These are phyloP conservation scores for Parasteatoda lunata DNA, from an alignment of 2,888 invertebrate species.

Conservation along the genomic window DNA sequence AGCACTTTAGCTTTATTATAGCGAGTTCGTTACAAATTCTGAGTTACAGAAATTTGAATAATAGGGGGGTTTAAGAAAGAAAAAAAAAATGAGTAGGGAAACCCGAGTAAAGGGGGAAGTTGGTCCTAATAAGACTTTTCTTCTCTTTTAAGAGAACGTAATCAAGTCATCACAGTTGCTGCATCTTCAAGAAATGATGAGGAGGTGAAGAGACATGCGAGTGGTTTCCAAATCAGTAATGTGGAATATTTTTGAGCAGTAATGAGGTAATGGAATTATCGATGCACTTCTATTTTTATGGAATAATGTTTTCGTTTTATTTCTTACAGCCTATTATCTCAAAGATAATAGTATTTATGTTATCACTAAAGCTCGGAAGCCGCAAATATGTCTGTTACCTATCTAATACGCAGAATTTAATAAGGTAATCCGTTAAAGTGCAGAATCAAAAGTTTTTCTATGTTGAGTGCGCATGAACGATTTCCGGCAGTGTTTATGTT, in stretches of 20 bases:
- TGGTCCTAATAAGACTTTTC: conserved; percentile 11
- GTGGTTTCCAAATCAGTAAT: background rate
- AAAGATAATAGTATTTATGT: too few species aligned
- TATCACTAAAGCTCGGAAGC: too few species aligned
- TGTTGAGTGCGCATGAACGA: too few species aligned
- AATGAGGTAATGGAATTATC: background rate
- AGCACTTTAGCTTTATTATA: background rate
- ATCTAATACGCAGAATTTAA: too few species aligned
- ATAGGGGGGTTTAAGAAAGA: background rate
- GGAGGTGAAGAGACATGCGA: background rate
- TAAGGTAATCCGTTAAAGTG: too few species aligned
- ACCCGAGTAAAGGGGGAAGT: background rate
- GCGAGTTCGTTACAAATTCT: background rate
- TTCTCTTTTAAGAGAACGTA: conserved; percentile 17
- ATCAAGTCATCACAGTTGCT: conserved; percentile 11
- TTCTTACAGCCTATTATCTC: too few species aligned
- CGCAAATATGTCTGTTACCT: too few species aligned
- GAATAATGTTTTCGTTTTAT: too few species aligned
- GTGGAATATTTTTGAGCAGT: background rate
- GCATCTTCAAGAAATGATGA: conserved; percentile 4
- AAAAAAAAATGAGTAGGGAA: background rate
- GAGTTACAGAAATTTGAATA: background rate
- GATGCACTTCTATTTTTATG: background rate
- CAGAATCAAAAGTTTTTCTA: too few species aligned
- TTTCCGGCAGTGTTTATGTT: too few species aligned